These are phyloP conservation scores for Crocidura indochinensis DNA, from an alignment of 2,797 vertebrate genomes.

Conservation along the genomic window DNA sequence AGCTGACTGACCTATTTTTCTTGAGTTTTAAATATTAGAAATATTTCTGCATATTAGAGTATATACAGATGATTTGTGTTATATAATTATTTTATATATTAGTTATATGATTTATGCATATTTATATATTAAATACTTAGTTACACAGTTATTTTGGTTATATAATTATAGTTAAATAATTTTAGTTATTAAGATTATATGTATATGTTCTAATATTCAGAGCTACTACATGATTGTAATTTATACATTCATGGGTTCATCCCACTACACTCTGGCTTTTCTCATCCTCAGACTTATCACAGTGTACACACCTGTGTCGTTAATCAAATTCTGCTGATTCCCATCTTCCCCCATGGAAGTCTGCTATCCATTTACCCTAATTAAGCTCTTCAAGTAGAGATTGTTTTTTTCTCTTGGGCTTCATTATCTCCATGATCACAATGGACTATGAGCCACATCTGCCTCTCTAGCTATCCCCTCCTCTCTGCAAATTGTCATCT, in stretches of 20 bases:
- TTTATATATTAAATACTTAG: too few species aligned
- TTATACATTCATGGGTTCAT: not conserved
- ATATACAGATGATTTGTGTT: not conserved
- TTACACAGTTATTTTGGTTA: too few species aligned
- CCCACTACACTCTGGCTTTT: rapidly evolving
- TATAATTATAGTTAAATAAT: too few species aligned
- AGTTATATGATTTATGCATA: too few species aligned
- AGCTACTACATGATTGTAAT: not conserved
- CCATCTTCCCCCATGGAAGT: not conserved
- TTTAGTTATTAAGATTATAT: too few species aligned
- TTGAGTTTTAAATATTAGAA: slow-evolving; percentile 18
- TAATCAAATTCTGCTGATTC: not conserved
- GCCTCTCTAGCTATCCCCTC: too few species aligned
- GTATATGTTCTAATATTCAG: too few species aligned
- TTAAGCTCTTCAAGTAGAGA: not conserved
- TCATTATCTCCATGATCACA: not conserved
- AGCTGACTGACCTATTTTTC: slow-evolving; percentile 74
- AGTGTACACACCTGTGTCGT: not conserved
- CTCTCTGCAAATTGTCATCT: not conserved
- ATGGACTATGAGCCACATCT: rapidly evolving
- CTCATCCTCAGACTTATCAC: not conserved
- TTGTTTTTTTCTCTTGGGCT: not conserved
- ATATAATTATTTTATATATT: not conserved
- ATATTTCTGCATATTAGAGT: too few species aligned
- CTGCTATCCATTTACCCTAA: not conserved